Evolutionary conservation across 2,797 vertebrate genomes (phyloP), one percentile per base, ranked within the genome.

Genomic region (Pterois miles): DNA sequence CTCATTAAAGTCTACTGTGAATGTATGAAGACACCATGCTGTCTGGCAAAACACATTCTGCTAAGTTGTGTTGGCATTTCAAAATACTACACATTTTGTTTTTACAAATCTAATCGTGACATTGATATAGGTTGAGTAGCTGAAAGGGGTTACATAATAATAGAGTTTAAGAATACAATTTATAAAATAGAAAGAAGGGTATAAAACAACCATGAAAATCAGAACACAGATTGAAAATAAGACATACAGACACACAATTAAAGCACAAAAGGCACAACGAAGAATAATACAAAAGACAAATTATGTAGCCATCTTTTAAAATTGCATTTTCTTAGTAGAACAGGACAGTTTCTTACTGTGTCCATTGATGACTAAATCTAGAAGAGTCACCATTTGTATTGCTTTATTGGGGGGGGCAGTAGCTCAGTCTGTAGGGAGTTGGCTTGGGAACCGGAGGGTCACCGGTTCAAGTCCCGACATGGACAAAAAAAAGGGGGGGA

Each of bases 1-100:
- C 83, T 85, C 82, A 82, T 85, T 85, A 67, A 77, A 80, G 76
- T 68, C 43, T 72, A 36, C 56, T 67, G 53, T 34, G 69, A 54
- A n/a, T 48, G 54, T 57, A 58, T 76, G 54, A n/a, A 84, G 27
- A 29, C 0, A 31, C 34, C 9, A 23, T 31, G 27, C 31, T 62
- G 52, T 46, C 62, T 78, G 52, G 40, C 65, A 53, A 75, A 68
- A 65, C n/a, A 78, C 8, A 72, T 53, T 74, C 6, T 65, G 36
- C 23, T 14, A 11, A 62, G 3, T 10, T 57, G 18, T 50, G 38
- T 7, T 65, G 25, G 27, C 20, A 53, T 76, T 59, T 58, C 31
- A 10, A 8, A 76, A 74, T 20, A 31, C 13, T 20, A 23, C 43
- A 74, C 12, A 13, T 60, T 18, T 13, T 13, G 20, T 27, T 36